Base-by-base conservation (phyloP, 2,797 vertebrate genomes). In the Petrocephalus sullivani region DNA sequence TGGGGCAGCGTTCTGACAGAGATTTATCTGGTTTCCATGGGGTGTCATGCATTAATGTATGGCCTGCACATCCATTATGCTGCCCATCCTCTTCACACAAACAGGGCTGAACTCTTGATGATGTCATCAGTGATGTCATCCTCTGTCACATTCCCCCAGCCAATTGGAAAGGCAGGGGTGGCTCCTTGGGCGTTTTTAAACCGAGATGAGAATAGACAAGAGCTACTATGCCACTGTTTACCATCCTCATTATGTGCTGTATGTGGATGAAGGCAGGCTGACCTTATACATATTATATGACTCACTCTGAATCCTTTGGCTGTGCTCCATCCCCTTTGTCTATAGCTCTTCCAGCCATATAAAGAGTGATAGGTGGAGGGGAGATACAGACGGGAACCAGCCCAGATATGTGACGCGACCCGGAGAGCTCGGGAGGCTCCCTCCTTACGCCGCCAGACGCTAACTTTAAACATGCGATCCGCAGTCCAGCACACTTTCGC, bases 381-480 rank as follows among this genome's bases (percentile, higher is more conserved):
- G 92, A 93, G 92, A 28, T 28, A 89, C 91, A 94, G 94, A 95
- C 91, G 92, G 90, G 91, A 93, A 94, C 94, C 87, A 93, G 93
- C 94, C 93, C 90, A 92, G 93, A 95, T 94, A 92, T 94, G 92
- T 94, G 95, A 95, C 93, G 90, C 88, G 88, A 92, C 90, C 93
- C 88, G 90, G 91, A 94, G 41, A 93, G 94, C 8, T 95, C 94
- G 95, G 90, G 41, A 90, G 89, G 91, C 51, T 92, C 88, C 75
- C 88, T 49, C 49, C 89, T 87, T 88, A 87, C 53, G 89, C 90
- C 8, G 19, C 91, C 92, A 91, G 90, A 91, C 88, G 67, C 92
- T 95, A 93, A 96, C 95, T 91, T 92, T 94, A 93, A 96, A 94
- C 95, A 94, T 94, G 93, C 93, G 95, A 96, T 92, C 90, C 51